Conservation (phyloP, 2,888 invertebrate species). For the Steromphala cineraria region DNA sequence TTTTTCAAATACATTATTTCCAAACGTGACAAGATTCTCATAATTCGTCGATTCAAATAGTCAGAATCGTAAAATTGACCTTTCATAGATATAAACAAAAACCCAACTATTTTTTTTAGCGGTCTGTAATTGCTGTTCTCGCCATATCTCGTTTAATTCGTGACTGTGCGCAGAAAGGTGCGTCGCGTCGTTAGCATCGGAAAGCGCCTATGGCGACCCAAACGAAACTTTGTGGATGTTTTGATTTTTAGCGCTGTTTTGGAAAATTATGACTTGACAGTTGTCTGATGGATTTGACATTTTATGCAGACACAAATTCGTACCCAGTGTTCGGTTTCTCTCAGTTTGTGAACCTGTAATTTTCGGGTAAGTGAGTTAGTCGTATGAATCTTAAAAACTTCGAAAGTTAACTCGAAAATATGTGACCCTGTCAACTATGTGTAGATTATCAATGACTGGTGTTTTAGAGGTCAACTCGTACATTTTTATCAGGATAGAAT, state of each 20-base stretch:
- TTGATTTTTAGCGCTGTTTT: not conserved
- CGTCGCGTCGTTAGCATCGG: constrained; percentile 29
- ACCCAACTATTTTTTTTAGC: not conserved
- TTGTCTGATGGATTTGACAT: not conserved
- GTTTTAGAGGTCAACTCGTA: too few species aligned
- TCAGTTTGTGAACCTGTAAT: not conserved
- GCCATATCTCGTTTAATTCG: constrained; percentile 22
- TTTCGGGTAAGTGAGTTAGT: not conserved
- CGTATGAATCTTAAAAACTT: not conserved
- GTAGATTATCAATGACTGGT: too few species aligned
- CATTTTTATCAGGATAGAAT: too few species aligned
- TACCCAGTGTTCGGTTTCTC: not conserved
- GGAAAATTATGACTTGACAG: not conserved
- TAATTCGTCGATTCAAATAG: too few species aligned
- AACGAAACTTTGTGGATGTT: constrained; percentile 28
- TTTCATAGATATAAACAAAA: too few species aligned
- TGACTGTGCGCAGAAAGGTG: constrained; percentile 25
- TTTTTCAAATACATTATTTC: too few species aligned
- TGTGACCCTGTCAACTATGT: too few species aligned
- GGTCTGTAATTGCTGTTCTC: not conserved
- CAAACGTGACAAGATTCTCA: too few species aligned
- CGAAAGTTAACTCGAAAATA: not conserved
- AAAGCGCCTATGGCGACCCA: constrained; percentile 65
- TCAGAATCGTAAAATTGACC: too few species aligned
- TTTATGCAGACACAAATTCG: not conserved